Evolutionary conservation across 2,113 vertebrate genomes (phyloP), one percentile per base, ranked within the genome.

Genomic region (Xiphophorus couchianus): DNA sequence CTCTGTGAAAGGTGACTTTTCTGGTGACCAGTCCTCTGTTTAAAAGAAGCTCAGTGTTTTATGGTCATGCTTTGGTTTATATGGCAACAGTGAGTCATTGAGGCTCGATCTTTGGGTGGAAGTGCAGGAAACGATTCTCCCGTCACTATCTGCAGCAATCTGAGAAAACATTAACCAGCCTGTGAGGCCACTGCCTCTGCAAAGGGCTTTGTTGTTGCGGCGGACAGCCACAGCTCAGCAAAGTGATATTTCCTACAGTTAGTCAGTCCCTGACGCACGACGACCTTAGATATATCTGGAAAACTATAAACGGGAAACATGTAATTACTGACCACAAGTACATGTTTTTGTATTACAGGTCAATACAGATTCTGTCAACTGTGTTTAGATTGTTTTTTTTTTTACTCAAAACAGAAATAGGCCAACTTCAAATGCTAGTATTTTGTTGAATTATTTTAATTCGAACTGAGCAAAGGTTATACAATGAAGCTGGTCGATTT

Each of bases 111-210:
- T 67, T 73, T 81, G 82, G 82, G 81, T 71, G 70, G 64, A 85
- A 76, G 67, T 54, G 66, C 82, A 84, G 82, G 86, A 90, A 89
- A 78, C 80, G 5, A 81, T 77, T 66, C 73, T 37, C 79, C 71
- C 28, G 35, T 67, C 35, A 4, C 63, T 84, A 84, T 89, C 88
- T 84, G 72, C 66, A 71, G 79, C 68, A 58, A 71, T 70, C 76
- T 82, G 81, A 77, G 73, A 14, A 88, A 90, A 89, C 80, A 91
- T 90, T 87, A 91, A 86, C 90, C 37, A 22, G 51, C 60, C 60
- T 30, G 22, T 1, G 61, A 69, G 58, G 42, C 73, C 17, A 31
- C 28, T 65, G 27, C 82, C 71, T 64, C 63, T 70, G 15, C 5
- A 28, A 29, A 30, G 22, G 51, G 35, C 22, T 30, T 74, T 65